phyloP scores from a whole-genome alignment of 2,888 invertebrate genomes.

The Exephanes ischioxanthus region DNA sequence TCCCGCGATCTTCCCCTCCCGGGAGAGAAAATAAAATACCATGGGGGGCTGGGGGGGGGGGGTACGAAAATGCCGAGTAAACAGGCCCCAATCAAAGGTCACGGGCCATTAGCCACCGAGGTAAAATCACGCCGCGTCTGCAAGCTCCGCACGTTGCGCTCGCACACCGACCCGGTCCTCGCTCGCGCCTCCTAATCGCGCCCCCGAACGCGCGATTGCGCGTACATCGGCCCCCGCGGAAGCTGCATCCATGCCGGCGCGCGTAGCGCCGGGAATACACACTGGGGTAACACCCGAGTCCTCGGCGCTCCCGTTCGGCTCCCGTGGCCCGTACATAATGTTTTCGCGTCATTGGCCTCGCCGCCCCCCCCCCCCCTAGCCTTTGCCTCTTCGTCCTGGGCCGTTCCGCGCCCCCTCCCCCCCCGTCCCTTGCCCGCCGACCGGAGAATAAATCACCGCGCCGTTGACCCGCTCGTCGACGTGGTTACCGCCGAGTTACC shows the following conservation, averaged over 20 bases:
- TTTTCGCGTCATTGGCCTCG: constrained; percentile 82
- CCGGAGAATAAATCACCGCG: constrained; percentile 67
- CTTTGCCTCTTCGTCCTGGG: background rate
- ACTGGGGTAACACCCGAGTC: background rate
- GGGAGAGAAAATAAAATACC: background rate
- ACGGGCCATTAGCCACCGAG: constrained; percentile 82
- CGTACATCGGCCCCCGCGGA: constrained; percentile 24
- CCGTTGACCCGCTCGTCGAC: constrained; percentile 75
- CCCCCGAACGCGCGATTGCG: constrained; percentile 57
- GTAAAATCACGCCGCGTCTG: constrained; percentile 82
- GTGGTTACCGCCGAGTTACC: constrained; percentile 74
- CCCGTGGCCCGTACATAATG: constrained; percentile 77
- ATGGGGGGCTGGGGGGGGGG: too few relatives aligned
- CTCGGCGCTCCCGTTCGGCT: constrained; percentile 48
- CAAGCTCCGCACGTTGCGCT: constrained; percentile 58
- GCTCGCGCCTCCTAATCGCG: constrained; percentile 66
- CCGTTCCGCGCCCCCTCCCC: constrained; percentile 4
- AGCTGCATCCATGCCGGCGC: background rate
- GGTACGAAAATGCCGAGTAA: constrained; percentile 75
- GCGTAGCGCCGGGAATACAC: background rate
- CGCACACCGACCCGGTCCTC: background rate
- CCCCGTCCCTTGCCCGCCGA: background rate
- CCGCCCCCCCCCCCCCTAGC: background rate
- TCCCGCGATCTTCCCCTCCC: background rate
- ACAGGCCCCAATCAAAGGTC: constrained; percentile 82